phyloP scores from a whole-genome alignment of 2,888 invertebrate species.

The Catotricha subobsoleta region DNA sequence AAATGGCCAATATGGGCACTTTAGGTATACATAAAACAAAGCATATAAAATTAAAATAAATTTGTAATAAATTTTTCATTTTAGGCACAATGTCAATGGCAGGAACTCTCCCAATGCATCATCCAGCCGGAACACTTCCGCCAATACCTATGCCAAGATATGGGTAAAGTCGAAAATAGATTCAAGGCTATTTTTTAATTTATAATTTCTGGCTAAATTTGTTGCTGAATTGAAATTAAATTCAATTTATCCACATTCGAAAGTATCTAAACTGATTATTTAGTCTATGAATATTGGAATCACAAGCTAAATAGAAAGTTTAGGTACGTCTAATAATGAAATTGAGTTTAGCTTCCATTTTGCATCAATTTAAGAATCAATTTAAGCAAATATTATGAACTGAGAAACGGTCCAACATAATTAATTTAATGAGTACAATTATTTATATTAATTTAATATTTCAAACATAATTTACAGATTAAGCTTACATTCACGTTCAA shows the following conservation, averaged over 20 bases:
- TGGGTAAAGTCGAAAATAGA: constrained; percentile 8
- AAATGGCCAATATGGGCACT: constrained; percentile 6
- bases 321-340: no score
- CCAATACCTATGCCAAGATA: constrained; percentile 61
- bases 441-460: no score
- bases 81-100: constrained; percentile 32
- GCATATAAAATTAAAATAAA: constrained; percentile 1
- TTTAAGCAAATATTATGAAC: no score
- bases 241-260: neutral
- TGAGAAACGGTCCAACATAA: no score
- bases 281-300: no score
- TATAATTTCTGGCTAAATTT: neutral
- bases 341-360: no score
- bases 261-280: no score
- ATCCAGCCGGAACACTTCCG: constrained; percentile 33
- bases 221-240: neutral
- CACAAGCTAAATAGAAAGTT: no score
- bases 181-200: neutral
- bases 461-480: no score
- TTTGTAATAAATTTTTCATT: neutral
- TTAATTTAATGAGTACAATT: no score
- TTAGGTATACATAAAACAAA: constrained; percentile 5
- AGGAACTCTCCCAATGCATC: constrained; percentile 28
- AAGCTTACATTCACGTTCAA: constrained; percentile 29
- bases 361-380: constrained; percentile 3